These are phyloP conservation scores for Pantherophis alleghaniensis DNA, from an alignment of 2,797 vertebrate species.

Conservation along the genomic window DNA sequence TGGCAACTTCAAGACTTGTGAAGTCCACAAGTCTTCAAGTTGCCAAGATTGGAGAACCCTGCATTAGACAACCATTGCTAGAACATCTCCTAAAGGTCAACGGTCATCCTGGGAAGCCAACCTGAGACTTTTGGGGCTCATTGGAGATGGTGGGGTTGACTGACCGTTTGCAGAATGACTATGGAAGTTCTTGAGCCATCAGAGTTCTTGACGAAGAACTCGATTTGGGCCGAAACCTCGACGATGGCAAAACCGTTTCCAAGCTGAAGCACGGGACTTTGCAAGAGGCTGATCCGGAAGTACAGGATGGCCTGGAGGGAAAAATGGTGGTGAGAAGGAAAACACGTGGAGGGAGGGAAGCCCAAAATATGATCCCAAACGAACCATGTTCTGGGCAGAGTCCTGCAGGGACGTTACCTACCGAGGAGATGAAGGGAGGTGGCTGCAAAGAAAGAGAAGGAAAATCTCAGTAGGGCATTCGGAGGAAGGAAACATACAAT, in stretches of 20 bases:
- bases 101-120: rapidly evolving
- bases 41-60: too few relatives aligned
- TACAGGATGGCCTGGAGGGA: background rate
- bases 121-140: rapidly evolving
- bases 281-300: background rate
- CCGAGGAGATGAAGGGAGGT: background rate
- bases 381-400: background rate
- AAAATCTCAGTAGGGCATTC: background rate
- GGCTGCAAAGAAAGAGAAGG: background rate
- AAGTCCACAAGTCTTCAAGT: too few relatives aligned
- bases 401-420: background rate
- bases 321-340: background rate
- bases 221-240: background rate
- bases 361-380: background rate
- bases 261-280: constrained; percentile 22
- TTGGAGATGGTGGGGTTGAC: background rate
- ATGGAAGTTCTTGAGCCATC: background rate
- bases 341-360: too few relatives aligned
- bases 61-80: background rate
- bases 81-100: background rate
- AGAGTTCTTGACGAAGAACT: rapidly evolving
- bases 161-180: constrained; percentile 43
- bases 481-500: background rate
- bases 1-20: too few relatives aligned
- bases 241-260: constrained; percentile 3